Base-by-base conservation (phyloP, 2,888 invertebrate genomes). In the Ommatoiulus sabulosus region DNA sequence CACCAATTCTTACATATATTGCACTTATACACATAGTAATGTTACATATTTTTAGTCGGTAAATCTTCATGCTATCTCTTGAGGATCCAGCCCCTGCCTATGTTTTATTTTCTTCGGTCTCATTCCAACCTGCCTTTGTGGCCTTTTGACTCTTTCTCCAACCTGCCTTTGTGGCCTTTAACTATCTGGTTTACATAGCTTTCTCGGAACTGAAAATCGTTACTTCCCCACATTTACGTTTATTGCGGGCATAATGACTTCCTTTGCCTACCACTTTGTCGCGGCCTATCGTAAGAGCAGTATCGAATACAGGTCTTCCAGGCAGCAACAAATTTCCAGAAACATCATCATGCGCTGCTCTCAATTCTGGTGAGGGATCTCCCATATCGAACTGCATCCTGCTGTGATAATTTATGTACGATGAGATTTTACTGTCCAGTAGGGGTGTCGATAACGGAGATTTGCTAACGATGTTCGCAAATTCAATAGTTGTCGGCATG, bases 251-350 rank as follows among this genome's bases (percentile, higher is more conserved):
- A n/a, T 63, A 63, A 20, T 20, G 63, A 63, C 20, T 6, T 20
- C 63, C 63, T n/a, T n/a, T n/a, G 63, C n/a, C 63, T 63, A 20
- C n/a, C 63, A 63, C 20, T 63, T n/a, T 63, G 63, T 63, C 63
- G 5, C 5, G 20, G 63, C 63, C n/a, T n/a, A n/a, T n/a, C n/a
- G n/a, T n/a, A n/a, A n/a, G n/a, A n/a, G n/a, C n/a, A 6, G 63
- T n/a, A 20, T 63, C 20, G 20, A 63, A 5, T n/a, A 20, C 63
- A n/a, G 63, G 20, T 20, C 20, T 63, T 63, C n/a, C 63, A n/a
- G 20, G 20, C 8, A 5, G 63, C 20, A 6, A 20, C 0, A n/a
- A 7, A 63, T 20, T 63, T 63, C 7, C 20, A 63, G 6, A 63
- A 63, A 63, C 20, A n/a, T 63, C 63, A 63, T 20, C 7, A 63